Conservation (phyloP, 2,113 vertebrate species). For the Phalacrocorax aristotelis region DNA sequence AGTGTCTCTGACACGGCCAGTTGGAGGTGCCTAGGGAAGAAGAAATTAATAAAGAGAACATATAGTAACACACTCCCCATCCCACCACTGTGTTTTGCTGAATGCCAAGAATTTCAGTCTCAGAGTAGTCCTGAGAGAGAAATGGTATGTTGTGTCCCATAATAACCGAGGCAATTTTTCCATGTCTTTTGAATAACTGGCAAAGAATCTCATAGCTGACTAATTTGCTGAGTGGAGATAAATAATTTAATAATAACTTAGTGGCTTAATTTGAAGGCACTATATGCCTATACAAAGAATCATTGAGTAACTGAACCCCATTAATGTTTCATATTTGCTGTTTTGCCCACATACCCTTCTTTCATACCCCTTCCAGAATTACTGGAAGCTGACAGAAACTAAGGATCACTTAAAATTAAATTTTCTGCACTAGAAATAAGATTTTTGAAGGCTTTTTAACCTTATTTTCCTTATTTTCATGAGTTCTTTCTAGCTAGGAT, state of each 20-base stretch:
- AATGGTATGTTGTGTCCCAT: not conserved
- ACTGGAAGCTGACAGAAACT: not conserved
- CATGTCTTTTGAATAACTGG: not conserved
- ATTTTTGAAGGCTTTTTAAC: not conserved
- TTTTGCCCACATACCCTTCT: not conserved
- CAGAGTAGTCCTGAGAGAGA: accelerated
- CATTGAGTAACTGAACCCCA: not conserved
- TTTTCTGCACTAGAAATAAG: not conserved
- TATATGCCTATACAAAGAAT: not conserved
- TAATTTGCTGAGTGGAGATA: not conserved
- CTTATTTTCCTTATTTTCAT: not conserved
- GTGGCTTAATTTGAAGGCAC: not conserved
- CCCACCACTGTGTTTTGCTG: not conserved
- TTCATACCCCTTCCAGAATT: not conserved
- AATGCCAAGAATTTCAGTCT: not conserved
- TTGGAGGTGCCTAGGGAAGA: not conserved
- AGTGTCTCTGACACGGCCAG: not conserved
- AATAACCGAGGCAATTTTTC: not conserved
- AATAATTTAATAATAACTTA: not conserved
- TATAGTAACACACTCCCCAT: not conserved
- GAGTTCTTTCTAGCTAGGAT: not conserved
- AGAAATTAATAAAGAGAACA: not conserved
- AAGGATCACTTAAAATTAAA: not conserved
- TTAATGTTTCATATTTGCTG: not conserved
- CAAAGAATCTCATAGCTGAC: not conserved